Evolutionary conservation across 2,888 invertebrate species (phyloP).

Genomic region (Tetropium fuscum): DNA sequence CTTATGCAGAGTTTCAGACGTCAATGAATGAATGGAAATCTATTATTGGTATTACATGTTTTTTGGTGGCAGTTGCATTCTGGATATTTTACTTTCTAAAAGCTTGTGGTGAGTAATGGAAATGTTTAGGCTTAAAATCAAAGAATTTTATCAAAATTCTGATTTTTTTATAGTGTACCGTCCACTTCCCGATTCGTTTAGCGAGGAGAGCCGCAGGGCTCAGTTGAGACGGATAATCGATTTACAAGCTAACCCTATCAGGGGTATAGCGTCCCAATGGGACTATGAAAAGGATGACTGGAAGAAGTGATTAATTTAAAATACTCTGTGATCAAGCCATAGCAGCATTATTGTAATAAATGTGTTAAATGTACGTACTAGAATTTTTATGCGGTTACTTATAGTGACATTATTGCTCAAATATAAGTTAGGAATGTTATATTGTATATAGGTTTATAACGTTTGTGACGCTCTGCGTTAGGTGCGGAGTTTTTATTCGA

Average conservation of each 20-base stretch:
- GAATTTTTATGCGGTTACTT: no score
- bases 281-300: slow-evolving; percentile 79
- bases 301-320: slow-evolving; percentile 72
- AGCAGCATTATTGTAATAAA: no score
- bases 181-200: slow-evolving; percentile 68
- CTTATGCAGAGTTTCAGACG: slow-evolving; percentile 90
- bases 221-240: slow-evolving; percentile 73
- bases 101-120: no score
- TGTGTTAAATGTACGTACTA: no score
- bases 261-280: slow-evolving; percentile 74
- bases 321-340: no score
- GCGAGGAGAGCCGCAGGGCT: slow-evolving; percentile 71
- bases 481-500: no score
- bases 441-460: no score
- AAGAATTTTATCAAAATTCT: no score
- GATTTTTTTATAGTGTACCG: slow-evolving; percentile 54
- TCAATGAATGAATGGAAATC: slow-evolving; percentile 90
- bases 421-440: no score
- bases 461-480: no score
- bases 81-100: slow-evolving; percentile 45
- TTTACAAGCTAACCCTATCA: slow-evolving; percentile 70
- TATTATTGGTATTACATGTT: slow-evolving; percentile 71
- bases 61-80: slow-evolving; percentile 51
- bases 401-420: no score
- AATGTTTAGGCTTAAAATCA: no score